Evolutionary conservation across 2,113 vertebrate genomes (phyloP), one percentile per base, ranked within the genome.

Genomic region (Pseudois nayaur): DNA sequence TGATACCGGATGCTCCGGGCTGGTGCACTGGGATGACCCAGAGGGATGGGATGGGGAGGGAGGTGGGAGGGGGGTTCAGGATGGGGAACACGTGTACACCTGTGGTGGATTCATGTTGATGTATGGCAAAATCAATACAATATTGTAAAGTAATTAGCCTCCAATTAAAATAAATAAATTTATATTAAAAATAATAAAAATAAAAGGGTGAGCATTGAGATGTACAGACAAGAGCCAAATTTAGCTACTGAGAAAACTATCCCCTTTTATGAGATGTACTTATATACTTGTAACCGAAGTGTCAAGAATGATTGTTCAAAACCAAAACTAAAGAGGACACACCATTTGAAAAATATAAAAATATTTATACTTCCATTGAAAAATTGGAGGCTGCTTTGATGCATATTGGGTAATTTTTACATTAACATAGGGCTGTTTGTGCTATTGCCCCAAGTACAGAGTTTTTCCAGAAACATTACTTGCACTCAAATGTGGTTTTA

Each of bases 61-160:
- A 29, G 25, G 4, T 29, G 57, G 27, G 57, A 29, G 27, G 5
- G 11, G 59, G 27, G 5, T 60, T 60, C 59, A 60, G 12, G 59
- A 60, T 60, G 59, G 59, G 59, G 11, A 60, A 60, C 27, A 60
- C 0, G 1, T 60, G 27, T 60, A 60, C 27, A 29, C 12, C 59
- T 0, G 2, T 29, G 57, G 25, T 0, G 1, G 27, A 31, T 60
- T 60, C 59, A 60, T 29, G 27, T 60, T 60, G 27, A 60, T 29
- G 27, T 60, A 60, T 60, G 59, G 59, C 27, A 14, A 60, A 29
- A 60, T 13, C 27, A 60, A 60, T 60, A 60, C 59, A 60, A 14
- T 29, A 29, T 6, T 60, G 12, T 60, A 29, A 29, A 60, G 27
- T 60, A 60, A 31, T 60, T 60, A 60, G 12, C 59, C 5, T 29